Evolutionary conservation across 2,113 vertebrate species (phyloP).

Genomic region (Dasypus novemcinctus): DNA sequence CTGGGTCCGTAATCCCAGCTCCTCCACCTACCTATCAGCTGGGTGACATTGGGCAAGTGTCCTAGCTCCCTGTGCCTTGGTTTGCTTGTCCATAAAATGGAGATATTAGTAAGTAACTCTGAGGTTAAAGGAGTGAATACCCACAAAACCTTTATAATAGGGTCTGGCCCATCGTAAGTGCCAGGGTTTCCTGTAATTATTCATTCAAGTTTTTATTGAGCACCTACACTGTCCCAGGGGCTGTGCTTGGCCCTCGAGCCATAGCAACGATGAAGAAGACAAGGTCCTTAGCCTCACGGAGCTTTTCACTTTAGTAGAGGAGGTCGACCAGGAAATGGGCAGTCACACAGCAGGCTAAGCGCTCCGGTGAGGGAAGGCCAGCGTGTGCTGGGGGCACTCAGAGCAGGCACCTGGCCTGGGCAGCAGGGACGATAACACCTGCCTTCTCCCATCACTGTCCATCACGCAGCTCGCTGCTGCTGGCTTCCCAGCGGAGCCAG

Average conservation of each 20-base stretch:
- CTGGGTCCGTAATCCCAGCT: neutral
- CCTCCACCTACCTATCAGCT: neutral
- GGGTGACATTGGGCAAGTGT: neutral
- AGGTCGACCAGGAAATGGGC: neutral
- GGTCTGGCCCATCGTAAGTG: neutral
- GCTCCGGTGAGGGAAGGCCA: neutral
- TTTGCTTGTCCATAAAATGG: no score
- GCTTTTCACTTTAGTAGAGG: neutral
- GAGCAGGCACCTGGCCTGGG: neutral
- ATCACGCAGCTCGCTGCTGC: neutral
- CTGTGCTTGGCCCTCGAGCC: neutral
- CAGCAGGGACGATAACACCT: neutral
- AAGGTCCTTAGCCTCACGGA: neutral
- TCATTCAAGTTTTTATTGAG: neutral
- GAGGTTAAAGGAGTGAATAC: neutral
- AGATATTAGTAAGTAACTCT: neutral
- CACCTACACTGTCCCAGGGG: neutral
- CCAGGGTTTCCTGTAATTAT: neutral
- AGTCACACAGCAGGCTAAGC: no score
- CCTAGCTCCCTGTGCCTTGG: neutral
- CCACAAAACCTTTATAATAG: neutral
- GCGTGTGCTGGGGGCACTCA: neutral
- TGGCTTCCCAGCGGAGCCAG: neutral
- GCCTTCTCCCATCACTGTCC: neutral
- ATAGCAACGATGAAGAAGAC: neutral